Evolutionary conservation across 2,113 vertebrate genomes (phyloP).

Genomic region (Ramphastos sulfuratus): DNA sequence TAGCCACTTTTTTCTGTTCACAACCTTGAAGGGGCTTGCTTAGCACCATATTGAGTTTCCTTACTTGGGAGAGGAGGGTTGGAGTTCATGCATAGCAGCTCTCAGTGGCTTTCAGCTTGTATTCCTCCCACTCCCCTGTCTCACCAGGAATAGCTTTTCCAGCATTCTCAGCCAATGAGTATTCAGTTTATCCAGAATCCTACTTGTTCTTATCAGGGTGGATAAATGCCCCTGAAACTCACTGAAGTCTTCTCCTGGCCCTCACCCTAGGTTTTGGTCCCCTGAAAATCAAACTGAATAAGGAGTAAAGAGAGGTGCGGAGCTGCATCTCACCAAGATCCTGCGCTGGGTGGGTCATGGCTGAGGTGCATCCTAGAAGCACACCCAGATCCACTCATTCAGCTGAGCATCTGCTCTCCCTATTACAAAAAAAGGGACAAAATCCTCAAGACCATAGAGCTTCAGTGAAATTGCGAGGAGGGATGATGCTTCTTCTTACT

Average conservation of each 20-base stretch:
- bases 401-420: neutral
- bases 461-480: neutral
- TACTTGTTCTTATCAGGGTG: neutral
- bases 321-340: neutral
- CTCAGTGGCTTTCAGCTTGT: neutral
- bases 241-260: neutral
- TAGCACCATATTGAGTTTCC: neutral
- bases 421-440: neutral
- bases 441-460: neutral
- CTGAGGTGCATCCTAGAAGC: neutral
- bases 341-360: neutral
- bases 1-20: neutral
- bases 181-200: neutral
- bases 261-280: neutral
- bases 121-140: neutral
- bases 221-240: neutral
- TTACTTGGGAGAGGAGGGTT: neutral
- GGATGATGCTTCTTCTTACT: neutral
- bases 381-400: neutral
- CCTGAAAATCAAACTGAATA: neutral
- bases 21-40: neutral
- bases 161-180: neutral
- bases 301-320: neutral
- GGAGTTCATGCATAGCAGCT: neutral
- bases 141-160: neutral